Base-by-base conservation (phyloP, 2,797 vertebrate genomes). In the Coreius guichenoti region DNA sequence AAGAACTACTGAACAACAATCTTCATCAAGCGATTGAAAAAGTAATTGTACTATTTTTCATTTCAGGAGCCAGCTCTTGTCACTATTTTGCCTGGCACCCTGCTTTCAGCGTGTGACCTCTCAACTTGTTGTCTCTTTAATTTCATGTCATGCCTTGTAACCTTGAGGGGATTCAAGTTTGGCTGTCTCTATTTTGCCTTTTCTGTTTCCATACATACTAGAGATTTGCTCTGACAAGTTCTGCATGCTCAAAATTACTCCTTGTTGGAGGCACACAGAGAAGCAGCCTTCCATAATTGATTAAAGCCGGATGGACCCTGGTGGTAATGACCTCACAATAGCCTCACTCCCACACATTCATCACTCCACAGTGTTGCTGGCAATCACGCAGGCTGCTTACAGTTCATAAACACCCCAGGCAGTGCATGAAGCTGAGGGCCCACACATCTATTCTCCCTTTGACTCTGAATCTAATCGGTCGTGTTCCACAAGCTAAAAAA, bases 401-500 rank as follows among this genome's bases (percentile, higher is more conserved):
- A 56, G 80, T 69, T 87, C 47, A 43, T 45, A 89, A 88, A 88
- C 58, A 65, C 87, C 88, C 26, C 29, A 82, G 83, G 85, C 80
- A 54, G 21, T 21, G 56, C 31, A 81, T 75, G 72, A 67, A 21
- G 58, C 85, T 45, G 47, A 58, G 49, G 79, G 43, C 61, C 79
- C 72, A 82, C 78, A 86, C 68, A 89, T 87, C 81, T 81, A 82
- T 80, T 74, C 39, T 69, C 83, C 81, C 80, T 87, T 88, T 83
- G 80, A 86, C 80, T 58, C 47, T 29, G 65, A 73, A 86, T 88
- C 75, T 74, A 81, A 88, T 87, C 84, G 39, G 63, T 81, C 61
- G 39, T 81, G 84, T 86, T 83, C 72, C 26, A 80, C 43, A 51
- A 65, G 65, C 29, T 6, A 39, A 81, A 39, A 74, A 83, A 86